These are phyloP conservation scores for Cherax destructor DNA, from an alignment of 1,140 invertebrate genomes.

Conservation along the genomic window DNA sequence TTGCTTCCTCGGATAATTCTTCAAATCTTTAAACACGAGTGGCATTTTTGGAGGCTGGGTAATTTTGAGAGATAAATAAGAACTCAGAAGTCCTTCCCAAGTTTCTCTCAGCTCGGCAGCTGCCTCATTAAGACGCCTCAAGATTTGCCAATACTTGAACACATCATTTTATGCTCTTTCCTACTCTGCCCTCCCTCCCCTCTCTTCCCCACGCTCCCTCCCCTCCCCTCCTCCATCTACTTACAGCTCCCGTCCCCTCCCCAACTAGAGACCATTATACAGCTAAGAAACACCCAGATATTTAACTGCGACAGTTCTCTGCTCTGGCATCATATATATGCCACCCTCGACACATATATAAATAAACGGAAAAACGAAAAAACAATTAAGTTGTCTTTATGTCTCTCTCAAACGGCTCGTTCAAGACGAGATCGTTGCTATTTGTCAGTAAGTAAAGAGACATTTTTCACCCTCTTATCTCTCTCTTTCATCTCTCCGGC, in stretches of 20 bases:
- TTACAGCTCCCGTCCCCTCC: background rate
- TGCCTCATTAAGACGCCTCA: background rate
- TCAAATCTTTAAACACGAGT: too few relatives aligned
- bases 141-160: background rate
- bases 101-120: too few relatives aligned
- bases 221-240: too few relatives aligned
- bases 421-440: background rate
- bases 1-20: too few relatives aligned
- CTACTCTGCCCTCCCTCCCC: too few relatives aligned
- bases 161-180: background rate
- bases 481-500: background rate
- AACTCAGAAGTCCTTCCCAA: too few relatives aligned
- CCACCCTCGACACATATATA: constrained; percentile 24
- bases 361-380: constrained; percentile 17
- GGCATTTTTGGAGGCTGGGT: too few relatives aligned
- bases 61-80: too few relatives aligned
- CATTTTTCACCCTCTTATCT: constrained; percentile 32
- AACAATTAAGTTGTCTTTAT: constrained; percentile 38
- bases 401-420: background rate
- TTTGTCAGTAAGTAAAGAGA: constrained; percentile 21
- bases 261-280: background rate
- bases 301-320: background rate
- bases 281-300: background rate
- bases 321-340: background rate
- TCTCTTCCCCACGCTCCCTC: too few relatives aligned